Base-by-base conservation (phyloP, 2,888 invertebrate species). In the Thalpophila matura region DNA sequence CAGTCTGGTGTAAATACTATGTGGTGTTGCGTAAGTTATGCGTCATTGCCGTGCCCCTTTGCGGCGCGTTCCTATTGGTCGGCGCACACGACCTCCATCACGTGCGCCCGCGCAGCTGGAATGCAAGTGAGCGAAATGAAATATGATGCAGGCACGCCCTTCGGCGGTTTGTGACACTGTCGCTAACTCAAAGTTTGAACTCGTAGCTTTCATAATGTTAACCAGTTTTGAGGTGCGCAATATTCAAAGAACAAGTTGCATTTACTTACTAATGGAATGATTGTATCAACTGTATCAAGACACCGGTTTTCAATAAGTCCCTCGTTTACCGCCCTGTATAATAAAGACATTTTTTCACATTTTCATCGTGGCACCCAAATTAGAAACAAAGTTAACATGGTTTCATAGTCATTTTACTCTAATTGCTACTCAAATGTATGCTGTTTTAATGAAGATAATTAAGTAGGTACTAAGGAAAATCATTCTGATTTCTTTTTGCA, bases 21-120 rank as follows among this genome's bases (percentile, higher is more conserved):
- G 46, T 47, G 2, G 1, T 26, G 51, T 90, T 90, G 89, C 90
- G 89, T 89, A 85, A 91, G 82, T 40, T 69, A n/a, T 78, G 85
- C 90, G 91, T 91, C 89, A 90, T 58, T 63, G 89, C 81, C 91
- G 88, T 82, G 91, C 91, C 91, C 88, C 87, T 82, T 40, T 26
- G 68, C 66, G 59, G 60, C 75, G 80, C 42, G 22, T 49, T 74
- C 50, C 50, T 37, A 91, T 91, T 91, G 91, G 91, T 46, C 60
- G 75, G 60, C 31, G 42, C 40, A 83, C 89, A 83, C 81, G 90
- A 78, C 86, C 82, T 83, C 59, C 45, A 50, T 53, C 71, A 72
- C 74, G 71, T 57, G 83, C 82, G 70, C 70, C 33, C 40, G 72
- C 74, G 63, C 35, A 57, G 54, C 37, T 22, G 45, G 69, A 31